These are phyloP conservation scores for Entomyzon cyanotis DNA, from an alignment of 2,113 vertebrate genomes.

Conservation along the genomic window DNA sequence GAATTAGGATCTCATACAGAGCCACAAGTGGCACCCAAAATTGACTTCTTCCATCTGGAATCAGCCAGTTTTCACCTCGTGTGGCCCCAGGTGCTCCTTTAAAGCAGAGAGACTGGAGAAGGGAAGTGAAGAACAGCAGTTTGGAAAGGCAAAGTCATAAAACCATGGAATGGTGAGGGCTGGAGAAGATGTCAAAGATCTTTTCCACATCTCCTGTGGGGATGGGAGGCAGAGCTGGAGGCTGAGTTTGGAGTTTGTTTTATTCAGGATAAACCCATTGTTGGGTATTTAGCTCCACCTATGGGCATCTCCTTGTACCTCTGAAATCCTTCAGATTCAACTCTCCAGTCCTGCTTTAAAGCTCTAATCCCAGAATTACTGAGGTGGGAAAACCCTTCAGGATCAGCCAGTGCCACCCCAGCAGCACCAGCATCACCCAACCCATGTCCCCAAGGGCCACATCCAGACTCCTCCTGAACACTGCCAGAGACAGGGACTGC, in stretches of 20 bases:
- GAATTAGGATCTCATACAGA: not conserved
- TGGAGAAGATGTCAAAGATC: not conserved
- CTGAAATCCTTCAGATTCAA: not conserved
- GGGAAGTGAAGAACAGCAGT: not conserved
- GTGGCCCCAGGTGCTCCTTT: rapidly evolving
- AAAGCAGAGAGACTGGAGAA: not conserved
- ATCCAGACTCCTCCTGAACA: not conserved
- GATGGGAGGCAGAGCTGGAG: not conserved
- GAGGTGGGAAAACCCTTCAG: not conserved
- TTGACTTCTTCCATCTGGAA: not conserved
- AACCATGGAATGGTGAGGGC: not conserved
- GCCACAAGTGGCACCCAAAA: not conserved
- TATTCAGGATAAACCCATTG: not conserved
- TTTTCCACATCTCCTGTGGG: not conserved
- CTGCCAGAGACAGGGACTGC: not conserved
- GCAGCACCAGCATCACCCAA: not conserved
- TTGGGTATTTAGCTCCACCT: slow-evolving; percentile 57
- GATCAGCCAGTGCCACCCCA: rapidly evolving
- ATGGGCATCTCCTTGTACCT: not conserved
- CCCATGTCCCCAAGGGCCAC: not conserved
- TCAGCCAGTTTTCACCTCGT: not conserved
- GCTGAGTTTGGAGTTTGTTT: not conserved
- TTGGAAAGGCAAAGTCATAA: rapidly evolving
- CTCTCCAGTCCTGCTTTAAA: rapidly evolving
- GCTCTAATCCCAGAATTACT: not conserved